phyloP scores from a whole-genome alignment of 2,888 invertebrate genomes.

The Lasioglossum morio region DNA sequence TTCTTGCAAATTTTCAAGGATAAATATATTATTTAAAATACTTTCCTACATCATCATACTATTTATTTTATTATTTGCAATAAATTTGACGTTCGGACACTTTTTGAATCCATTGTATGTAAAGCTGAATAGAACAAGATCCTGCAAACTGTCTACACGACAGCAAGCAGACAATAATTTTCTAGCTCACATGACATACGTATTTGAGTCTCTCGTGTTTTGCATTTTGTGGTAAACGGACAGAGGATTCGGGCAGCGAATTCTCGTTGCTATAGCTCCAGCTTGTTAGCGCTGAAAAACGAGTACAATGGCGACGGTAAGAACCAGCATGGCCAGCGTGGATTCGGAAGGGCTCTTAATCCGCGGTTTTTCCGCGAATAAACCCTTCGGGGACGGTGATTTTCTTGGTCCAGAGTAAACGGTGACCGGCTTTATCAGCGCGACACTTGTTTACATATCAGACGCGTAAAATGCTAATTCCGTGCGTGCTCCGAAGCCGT shows the following conservation, averaged over 20 bases:
- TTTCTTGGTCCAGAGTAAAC: neutral
- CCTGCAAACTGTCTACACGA: neutral
- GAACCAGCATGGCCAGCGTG: neutral
- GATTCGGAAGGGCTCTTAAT: neutral
- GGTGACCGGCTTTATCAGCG: slow-evolving; percentile 4
- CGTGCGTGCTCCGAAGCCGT: slow-evolving; percentile 21
- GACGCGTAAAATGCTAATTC: slow-evolving; percentile 50
- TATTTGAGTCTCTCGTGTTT: neutral
- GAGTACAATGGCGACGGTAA: neutral
- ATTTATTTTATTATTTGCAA: too few relatives aligned
- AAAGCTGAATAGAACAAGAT: neutral
- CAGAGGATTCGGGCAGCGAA: neutral
- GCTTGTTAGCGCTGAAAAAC: neutral
- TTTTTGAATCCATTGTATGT: neutral
- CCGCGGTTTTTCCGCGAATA: slow-evolving; percentile 4
- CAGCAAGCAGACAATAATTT: neutral
- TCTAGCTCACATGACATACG: neutral
- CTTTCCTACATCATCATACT: too few relatives aligned
- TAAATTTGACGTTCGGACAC: too few relatives aligned
- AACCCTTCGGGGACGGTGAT: neutral
- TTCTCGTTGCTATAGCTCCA: neutral
- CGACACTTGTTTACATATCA: slow-evolving; percentile 37
- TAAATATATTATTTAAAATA: neutral
- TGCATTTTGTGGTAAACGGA: neutral
- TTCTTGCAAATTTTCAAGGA: neutral